Base-by-base conservation (phyloP, 23 tunicate genomes). In the Phallusia fumigata region DNA sequence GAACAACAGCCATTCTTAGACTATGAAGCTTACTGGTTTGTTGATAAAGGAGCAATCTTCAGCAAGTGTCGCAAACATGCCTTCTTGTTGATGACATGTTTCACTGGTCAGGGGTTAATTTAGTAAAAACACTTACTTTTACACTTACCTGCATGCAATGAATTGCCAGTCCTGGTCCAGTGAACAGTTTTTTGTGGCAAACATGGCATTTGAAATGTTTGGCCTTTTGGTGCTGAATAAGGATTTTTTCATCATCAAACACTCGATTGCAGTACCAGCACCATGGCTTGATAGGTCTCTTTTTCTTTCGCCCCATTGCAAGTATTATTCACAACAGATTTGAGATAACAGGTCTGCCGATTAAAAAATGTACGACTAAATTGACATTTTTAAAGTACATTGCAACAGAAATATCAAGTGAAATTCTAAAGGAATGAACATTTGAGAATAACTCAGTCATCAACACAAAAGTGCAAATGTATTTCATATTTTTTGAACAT, bases 221-320 rank as follows among this genome's bases (percentile, higher is more conserved):
- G 26, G 99, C 99, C 74, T 96, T 96, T 53, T 96, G 99, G 88
- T 96, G 99, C 73, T 96, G 99, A 79, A 96, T 96, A 0, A 96
- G 73, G 65, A 96, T 91, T 52, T 91, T 91, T 79, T 96, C 99
- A 79, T 96, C 99, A 32, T 96, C 99, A 85, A 96, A 96, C 19
- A 88, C 85, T 0, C 99, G 93, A 53, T 96, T 96, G 87, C 99
- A 96, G 76, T 96, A 96, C 99, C 99, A 96, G 79, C 99, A 96
- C 99, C 99, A 96, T 58, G 99, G 99, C 79, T 91, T 91, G 30
- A 96, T 85, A 15, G 90, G 81, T 81, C 95, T 84, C 74, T 91
- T 96, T 87, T 96, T 96, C 53, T 96, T 96, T 28, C 99, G 91
- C 0, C 99, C 99, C 99, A 96, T 94, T 40, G 47, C 47, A 40